Evolutionary conservation across 2,113 vertebrate genomes (phyloP).

Genomic region (Opisthocomus hoazin): DNA sequence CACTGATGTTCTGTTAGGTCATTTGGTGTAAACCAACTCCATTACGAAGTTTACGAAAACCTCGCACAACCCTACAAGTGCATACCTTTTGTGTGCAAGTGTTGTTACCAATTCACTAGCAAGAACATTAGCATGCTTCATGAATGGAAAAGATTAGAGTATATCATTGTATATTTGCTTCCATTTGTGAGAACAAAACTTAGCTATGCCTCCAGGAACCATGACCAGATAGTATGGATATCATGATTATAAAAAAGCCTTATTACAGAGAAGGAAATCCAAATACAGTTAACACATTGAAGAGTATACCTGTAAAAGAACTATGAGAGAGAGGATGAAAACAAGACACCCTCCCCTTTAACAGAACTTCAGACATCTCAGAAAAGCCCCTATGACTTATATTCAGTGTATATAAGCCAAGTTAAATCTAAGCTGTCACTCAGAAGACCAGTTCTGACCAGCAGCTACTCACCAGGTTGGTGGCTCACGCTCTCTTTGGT

Average conservation of each 20-base stretch:
- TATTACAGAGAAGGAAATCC: not conserved
- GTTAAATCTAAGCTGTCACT: not conserved
- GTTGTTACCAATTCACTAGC: not conserved
- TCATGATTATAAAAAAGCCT: not conserved
- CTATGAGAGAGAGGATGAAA: not conserved
- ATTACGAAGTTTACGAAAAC: not conserved
- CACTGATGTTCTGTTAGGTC: not conserved
- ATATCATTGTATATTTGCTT: not conserved
- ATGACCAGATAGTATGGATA: too few relatives aligned
- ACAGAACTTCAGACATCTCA: not conserved
- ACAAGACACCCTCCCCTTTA: not conserved
- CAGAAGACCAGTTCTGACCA: not conserved
- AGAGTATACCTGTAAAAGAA: not conserved
- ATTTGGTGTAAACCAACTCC: not conserved
- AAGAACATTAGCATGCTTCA: not conserved
- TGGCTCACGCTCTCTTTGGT: not conserved
- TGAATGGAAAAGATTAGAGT: not conserved
- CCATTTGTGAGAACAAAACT: not conserved
- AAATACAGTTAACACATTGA: not conserved
- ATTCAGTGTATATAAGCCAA: not conserved
- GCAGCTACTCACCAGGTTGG: not conserved
- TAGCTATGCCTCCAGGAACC: not conserved
- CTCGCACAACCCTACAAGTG: rapidly evolving
- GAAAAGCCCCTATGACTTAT: not conserved
- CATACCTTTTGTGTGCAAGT: not conserved